phyloP scores from a whole-genome alignment of 1,140 invertebrate species.

The Drosophila funebris region DNA sequence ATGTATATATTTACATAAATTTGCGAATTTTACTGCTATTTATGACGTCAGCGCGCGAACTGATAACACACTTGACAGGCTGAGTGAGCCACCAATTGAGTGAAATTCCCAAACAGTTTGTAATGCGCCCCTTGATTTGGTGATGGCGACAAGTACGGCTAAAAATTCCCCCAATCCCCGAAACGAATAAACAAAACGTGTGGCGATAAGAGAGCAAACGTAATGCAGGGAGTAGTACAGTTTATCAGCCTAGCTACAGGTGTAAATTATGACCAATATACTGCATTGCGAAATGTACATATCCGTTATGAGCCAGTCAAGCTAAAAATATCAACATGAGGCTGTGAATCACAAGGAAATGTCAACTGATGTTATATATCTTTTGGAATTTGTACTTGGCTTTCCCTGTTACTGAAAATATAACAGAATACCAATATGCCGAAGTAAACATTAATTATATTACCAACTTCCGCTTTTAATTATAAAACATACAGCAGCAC shows the following conservation, averaged over 20 bases:
- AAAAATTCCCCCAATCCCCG: slow-evolving; percentile 13
- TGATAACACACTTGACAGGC: slow-evolving; percentile 35
- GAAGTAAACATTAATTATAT: neutral
- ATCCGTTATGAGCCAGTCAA: neutral
- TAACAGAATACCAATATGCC: neutral
- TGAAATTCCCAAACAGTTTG: slow-evolving; percentile 10
- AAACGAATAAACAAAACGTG: slow-evolving; percentile 59
- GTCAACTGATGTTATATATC: neutral
- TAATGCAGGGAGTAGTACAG: slow-evolving; percentile 31
- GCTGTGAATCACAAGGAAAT: neutral
- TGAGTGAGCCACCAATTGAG: slow-evolving; percentile 12
- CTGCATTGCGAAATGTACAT: slow-evolving; percentile 17
- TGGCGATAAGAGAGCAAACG: slow-evolving; percentile 40
- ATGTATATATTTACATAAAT: slow-evolving; percentile 14
- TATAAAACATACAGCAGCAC: neutral
- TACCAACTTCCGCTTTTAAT: neutral
- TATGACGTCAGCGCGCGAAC: slow-evolving; percentile 54
- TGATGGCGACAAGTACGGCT: neutral
- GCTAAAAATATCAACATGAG: neutral
- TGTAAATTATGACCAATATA: neutral
- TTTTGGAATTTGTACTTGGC: neutral
- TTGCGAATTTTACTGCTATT: slow-evolving; percentile 59
- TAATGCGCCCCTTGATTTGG: slow-evolving; percentile 31
- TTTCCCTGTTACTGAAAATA: neutral
- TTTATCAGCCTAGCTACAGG: slow-evolving; percentile 23